These are phyloP conservation scores for Chrysopilus asiliformis DNA, from an alignment of 2,888 invertebrate species.

Conservation along the genomic window DNA sequence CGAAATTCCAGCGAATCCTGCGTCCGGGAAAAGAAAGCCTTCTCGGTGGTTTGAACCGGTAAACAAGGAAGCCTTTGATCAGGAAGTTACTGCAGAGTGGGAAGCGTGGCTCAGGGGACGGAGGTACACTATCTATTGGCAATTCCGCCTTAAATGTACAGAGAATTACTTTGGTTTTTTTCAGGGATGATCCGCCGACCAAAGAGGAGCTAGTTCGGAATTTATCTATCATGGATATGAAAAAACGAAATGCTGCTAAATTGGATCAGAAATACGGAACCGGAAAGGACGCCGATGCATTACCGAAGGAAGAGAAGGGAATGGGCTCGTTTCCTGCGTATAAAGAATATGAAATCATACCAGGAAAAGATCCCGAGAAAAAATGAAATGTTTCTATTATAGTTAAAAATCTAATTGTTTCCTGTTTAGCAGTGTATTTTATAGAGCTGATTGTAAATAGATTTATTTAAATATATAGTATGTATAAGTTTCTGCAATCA, in stretches of 20 bases:
- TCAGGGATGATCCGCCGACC: constrained; percentile 50
- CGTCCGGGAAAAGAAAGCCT: constrained; percentile 48
- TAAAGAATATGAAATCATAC: constrained; percentile 44
- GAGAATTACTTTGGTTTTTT: constrained; percentile 4
- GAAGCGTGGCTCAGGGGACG: constrained; percentile 69
- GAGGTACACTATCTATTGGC: constrained; percentile 32
- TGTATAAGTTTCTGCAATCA: no score
- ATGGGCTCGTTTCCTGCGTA: constrained; percentile 30
- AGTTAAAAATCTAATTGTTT: no score
- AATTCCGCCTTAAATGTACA: background rate
- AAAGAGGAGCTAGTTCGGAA: constrained; percentile 59
- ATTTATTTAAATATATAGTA: no score
- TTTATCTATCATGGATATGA: constrained; percentile 53
- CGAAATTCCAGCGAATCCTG: constrained; percentile 57
- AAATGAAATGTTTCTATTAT: no score
- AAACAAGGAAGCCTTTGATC: constrained; percentile 45
- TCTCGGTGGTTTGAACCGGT: constrained; percentile 62
- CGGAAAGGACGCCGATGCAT: constrained; percentile 35
- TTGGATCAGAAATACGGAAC: constrained; percentile 45
- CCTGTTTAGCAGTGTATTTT: no score
- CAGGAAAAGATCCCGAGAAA: constrained; percentile 29
- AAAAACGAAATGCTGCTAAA: constrained; percentile 60
- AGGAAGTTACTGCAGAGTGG: constrained; percentile 76
- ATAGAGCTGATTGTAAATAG: no score
- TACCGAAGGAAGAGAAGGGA: constrained; percentile 28